These are phyloP conservation scores for Regulus satrapa DNA, from an alignment of 2,113 vertebrate species.

Conservation along the genomic window DNA sequence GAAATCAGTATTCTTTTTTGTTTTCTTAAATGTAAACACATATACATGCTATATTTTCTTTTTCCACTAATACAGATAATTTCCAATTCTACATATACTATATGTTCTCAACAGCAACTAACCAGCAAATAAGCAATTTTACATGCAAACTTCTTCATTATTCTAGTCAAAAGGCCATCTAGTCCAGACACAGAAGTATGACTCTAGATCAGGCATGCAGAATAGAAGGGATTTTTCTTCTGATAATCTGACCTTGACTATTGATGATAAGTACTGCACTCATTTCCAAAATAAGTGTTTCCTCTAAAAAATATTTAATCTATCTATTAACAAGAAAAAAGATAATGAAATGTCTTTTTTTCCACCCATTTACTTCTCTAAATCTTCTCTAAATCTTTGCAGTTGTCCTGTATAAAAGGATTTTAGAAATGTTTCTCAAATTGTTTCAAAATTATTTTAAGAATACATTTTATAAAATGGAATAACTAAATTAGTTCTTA, in stretches of 20 bases:
- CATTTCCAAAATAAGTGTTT: neutral
- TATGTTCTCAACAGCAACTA: neutral
- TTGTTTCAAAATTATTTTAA: neutral
- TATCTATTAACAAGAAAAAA: neutral
- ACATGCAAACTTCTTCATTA: neutral
- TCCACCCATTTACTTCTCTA: no score
- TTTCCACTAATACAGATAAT: neutral
- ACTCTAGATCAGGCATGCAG: neutral
- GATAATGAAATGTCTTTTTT: neutral
- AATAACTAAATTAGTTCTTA: neutral
- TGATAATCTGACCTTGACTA: neutral
- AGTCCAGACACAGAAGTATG: neutral
- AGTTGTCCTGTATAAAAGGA: neutral
- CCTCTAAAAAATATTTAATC: neutral
- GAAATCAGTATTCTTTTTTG: neutral
- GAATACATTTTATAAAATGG: neutral
- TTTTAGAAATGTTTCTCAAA: neutral
- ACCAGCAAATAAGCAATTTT: neutral
- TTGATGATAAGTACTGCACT: neutral
- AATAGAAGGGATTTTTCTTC: neutral
- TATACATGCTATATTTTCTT: neutral
- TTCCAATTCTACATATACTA: neutral
- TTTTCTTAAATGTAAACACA: neutral
- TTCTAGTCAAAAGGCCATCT: neutral
- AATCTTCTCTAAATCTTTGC: neutral